Evolutionary conservation across 1,140 invertebrate species (phyloP).

Genomic region (Rhopalosiphum padi): DNA sequence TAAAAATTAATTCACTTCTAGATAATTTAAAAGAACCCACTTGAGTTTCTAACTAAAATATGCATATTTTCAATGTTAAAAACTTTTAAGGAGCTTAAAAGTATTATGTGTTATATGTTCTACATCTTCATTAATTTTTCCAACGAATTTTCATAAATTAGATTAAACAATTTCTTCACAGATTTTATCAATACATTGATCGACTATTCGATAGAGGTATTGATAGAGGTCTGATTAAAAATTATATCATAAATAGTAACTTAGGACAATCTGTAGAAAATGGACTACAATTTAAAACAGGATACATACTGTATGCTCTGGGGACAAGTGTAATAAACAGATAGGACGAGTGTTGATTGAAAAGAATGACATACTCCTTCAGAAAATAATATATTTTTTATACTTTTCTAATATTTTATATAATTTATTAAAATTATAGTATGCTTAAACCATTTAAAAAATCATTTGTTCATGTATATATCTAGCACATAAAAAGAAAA

Average conservation of each 20-base stretch:
- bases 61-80: not conserved
- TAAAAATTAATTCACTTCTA: not conserved
- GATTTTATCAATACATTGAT: not conserved
- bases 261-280: not conserved
- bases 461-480: not conserved
- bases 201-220: not conserved
- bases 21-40: not conserved
- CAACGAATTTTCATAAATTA: not conserved
- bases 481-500: not conserved
- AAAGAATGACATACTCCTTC: conserved; percentile 6
- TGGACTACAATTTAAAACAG: conserved; percentile 3
- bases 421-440: not conserved
- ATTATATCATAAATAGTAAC: not conserved
- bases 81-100: not conserved
- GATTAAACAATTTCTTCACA: not conserved
- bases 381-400: not conserved
- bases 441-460: not conserved
- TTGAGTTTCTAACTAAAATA: not conserved
- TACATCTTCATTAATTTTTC: not conserved
- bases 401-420: not conserved
- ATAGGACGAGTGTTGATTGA: not conserved
- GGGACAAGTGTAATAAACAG: conserved; percentile 2
- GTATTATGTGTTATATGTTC: not conserved
- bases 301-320: not conserved
- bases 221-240: conserved; percentile 19